Conservation (phyloP, 1,140 invertebrate genomes). For the Calephelis virginiensis region DNA sequence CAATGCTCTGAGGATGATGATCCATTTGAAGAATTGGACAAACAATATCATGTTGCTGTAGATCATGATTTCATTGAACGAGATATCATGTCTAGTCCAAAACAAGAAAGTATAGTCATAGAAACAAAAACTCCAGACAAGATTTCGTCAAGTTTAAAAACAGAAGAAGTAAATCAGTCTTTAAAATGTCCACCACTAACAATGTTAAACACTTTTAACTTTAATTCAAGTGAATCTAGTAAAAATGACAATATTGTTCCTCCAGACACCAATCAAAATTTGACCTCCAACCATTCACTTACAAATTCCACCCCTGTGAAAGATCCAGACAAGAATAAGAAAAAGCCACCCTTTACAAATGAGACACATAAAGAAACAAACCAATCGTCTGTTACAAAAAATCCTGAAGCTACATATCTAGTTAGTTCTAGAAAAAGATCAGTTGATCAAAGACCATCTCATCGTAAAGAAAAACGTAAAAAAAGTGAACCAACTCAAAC, state of each 20-base stretch:
- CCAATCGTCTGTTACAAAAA: constrained; percentile 26
- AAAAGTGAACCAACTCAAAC: constrained; percentile 45
- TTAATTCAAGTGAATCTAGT: not conserved
- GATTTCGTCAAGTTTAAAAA: constrained; percentile 2
- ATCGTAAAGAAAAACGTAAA: constrained; percentile 72
- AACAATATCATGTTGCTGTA: constrained; percentile 70
- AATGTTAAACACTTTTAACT: not conserved
- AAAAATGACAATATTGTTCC: not conserved
- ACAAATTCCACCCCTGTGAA: constrained; percentile 11
- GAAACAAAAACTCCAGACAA: constrained; percentile 31
- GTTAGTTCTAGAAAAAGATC: constrained; percentile 57
- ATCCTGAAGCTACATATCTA: constrained; percentile 21
- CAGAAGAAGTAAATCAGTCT: not conserved
- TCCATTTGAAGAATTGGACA: constrained; percentile 68
- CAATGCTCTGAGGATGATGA: constrained; percentile 61
- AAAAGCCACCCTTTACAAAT: constrained; percentile 22
- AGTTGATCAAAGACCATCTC: constrained; percentile 59
- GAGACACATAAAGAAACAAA: constrained; percentile 8
- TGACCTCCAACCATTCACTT: constrained; percentile 1
- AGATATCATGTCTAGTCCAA: constrained; percentile 42
- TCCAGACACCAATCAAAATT: not conserved
- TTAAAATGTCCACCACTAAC: not conserved
- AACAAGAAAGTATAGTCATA: constrained; percentile 24
- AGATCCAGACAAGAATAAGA: constrained; percentile 28
- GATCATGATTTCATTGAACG: constrained; percentile 64